These are phyloP conservation scores for Dryococelus australis DNA, from an alignment of 2,888 invertebrate genomes.

Conservation along the genomic window DNA sequence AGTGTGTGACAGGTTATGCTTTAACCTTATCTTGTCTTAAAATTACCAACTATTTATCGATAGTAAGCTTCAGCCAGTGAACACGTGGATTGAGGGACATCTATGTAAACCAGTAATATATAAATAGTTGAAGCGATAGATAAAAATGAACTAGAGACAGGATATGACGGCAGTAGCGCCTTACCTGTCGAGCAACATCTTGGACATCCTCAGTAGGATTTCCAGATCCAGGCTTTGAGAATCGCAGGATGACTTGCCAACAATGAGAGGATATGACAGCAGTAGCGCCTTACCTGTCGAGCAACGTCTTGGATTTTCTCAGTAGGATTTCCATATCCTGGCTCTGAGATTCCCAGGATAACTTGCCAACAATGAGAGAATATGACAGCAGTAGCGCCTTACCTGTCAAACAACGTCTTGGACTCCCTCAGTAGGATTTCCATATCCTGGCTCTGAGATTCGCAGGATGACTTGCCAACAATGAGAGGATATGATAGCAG, in stretches of 20 bases:
- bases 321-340: slow-evolving; percentile 56
- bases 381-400: slow-evolving; percentile 38
- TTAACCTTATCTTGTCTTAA: no score
- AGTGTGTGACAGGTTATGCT: no score
- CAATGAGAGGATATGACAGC: slow-evolving; percentile 12
- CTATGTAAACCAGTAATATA: no score
- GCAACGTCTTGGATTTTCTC: slow-evolving; percentile 56
- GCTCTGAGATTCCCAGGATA: slow-evolving; percentile 54
- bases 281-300: slow-evolving; percentile 52
- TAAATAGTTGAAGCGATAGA: no score
- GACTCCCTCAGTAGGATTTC: slow-evolving; percentile 56
- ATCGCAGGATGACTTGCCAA: slow-evolving; percentile 55
- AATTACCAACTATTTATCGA: no score
- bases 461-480: slow-evolving; percentile 54
- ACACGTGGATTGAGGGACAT: no score
- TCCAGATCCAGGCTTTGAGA: slow-evolving; percentile 56
- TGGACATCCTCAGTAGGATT: slow-evolving; percentile 55
- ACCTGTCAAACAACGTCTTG: slow-evolving; percentile 56
- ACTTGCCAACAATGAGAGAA: slow-evolving; percentile 51
- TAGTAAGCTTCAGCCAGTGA: no score
- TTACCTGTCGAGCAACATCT: slow-evolving; percentile 56
- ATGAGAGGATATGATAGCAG: background rate
- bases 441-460: slow-evolving; percentile 55
- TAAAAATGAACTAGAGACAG: background rate
- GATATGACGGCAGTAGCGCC: slow-evolving; percentile 19